Conservation (phyloP, 2,888 invertebrate species). For the Euproctis similis region DNA sequence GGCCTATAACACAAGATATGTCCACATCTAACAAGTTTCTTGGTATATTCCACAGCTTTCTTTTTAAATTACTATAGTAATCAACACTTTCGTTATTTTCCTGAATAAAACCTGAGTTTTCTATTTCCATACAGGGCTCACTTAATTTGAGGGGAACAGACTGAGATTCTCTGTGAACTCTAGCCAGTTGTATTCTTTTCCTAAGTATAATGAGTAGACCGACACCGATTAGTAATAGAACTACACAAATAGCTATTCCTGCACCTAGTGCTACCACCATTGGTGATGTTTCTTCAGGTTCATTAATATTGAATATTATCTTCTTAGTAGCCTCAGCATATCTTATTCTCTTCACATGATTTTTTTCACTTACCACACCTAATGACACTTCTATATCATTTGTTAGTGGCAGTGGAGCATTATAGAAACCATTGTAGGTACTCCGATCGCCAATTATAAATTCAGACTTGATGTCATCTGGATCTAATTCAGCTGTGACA, state of each 20-base stretch:
- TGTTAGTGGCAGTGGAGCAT: slow-evolving; percentile 81
- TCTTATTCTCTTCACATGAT: slow-evolving; percentile 78
- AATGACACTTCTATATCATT: slow-evolving; percentile 80
- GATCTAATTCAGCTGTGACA: slow-evolving; percentile 86
- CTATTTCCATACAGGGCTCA: slow-evolving; percentile 86
- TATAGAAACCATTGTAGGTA: slow-evolving; percentile 84
- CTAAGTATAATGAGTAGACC: slow-evolving; percentile 78
- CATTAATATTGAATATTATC: slow-evolving; percentile 70
- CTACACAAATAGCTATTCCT: slow-evolving; percentile 82
- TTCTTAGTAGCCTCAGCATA: slow-evolving; percentile 77
- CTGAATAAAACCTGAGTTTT: slow-evolving; percentile 85
- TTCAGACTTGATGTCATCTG: slow-evolving; percentile 77
- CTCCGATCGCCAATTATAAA: slow-evolving; percentile 87
- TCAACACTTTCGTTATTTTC: slow-evolving; percentile 82
- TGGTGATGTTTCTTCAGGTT: slow-evolving; percentile 62
- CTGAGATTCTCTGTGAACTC: slow-evolving; percentile 65
- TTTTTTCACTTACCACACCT: slow-evolving; percentile 81
- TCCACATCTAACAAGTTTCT: slow-evolving; percentile 83
- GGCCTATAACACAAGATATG: slow-evolving; percentile 80
- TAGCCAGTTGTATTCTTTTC: slow-evolving; percentile 57
- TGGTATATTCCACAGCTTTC: slow-evolving; percentile 84
- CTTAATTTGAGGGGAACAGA: slow-evolving; percentile 83
- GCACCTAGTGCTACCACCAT: slow-evolving; percentile 71
- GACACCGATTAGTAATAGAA: slow-evolving; percentile 79
- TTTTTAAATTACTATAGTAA: slow-evolving; percentile 83